Base-by-base conservation (phyloP, 2,797 vertebrate genomes). In the Loris lydekkerianus region DNA sequence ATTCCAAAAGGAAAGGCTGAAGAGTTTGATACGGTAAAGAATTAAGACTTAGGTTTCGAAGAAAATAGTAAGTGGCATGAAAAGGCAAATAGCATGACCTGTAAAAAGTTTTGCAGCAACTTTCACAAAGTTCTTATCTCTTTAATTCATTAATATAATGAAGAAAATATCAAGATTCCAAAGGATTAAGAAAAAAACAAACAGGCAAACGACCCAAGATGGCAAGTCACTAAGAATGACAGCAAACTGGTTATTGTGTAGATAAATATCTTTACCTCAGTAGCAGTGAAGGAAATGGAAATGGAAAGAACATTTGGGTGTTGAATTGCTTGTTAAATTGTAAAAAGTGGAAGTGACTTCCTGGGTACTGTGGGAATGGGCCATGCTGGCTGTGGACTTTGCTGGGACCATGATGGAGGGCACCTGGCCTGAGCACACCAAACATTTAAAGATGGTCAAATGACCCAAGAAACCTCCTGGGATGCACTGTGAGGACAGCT, bases 1-100 rank as follows among this genome's bases (percentile, higher is more conserved):
- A 94, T 81, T 89, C 56, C 65, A 87, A 37, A 93, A 58, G 93
- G 73, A 70, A 93, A 94, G 46, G 10, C 78, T 83, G 53, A 61
- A 37, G 58, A 46, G 75, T 46, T 46, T 69, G 49, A 58, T 58
- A 31, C 13, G 63, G 56, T 95, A 60, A 83, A 84, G 58, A 58
- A 18, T 86, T 58, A 60, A 75, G 81, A 85, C 37, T 56, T 29
- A 72, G 10, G 5, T 92, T 96, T 94, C 86, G 49, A 10, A 83
- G 87, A n/a, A 78, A n/a, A 81, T 84, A 81, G 10, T 23, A 31
- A 67, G 65, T 29, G 25, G 65, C 69, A 18, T 76, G 40, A 72
- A 89, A 82, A 76, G 21, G 29, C 25, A 76, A 43, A 13, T 14
- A 49, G 4, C 43, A 34, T 76, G 56, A 76, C n/a, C 56, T 83